Evolutionary conservation across 2,888 invertebrate genomes (phyloP), one percentile per base, ranked within the genome.

Genomic region (Empis stercorea): DNA sequence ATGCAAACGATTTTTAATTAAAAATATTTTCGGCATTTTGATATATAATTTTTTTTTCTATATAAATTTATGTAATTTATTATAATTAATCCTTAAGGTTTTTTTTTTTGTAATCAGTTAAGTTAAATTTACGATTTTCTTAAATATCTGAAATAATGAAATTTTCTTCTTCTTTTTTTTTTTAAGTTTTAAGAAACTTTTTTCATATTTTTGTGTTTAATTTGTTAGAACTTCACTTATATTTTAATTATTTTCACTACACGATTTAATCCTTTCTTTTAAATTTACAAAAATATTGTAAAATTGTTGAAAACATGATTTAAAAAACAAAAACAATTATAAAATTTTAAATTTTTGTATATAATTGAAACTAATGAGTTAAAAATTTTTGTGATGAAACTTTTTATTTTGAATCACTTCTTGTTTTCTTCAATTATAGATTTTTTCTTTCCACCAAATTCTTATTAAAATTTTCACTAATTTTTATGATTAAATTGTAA

Each of bases 1-100:
- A 61, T 87, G 87, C 75, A 91, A 77, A 67, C 89, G 80, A 71
- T 89, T 86, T 73, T 89, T 91, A 62, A 91, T 87, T 61, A 88
- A 73, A 73, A 89, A 91, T 72, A 91, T 91, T 78, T 91, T 91
- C 77, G 91, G 91, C 91, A 91, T 91, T 61, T 59, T 65, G 48
- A 45, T 38, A 44, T 46, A 48, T 27, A 48, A 45, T 48, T 46
- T 49, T 43, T 49, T 49, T 44, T 49, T 49, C 40, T 41, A 49
- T 45, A 46, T 51, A 47, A 45, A 44, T 45, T 44, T 5, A 4
- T 20, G 20, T 20, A 20, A 20, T 4, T 20, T 20, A 20, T 20
- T 20, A 20, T 20, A 4, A 20, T 20, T 20, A 20, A 20, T 20
- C 20, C n/a, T 4, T 30, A 30, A 23, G 41, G 40, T 48, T 46